Percentiles rank a stretch among this genome's conserved stretches.
Conservation (phyloP, 2,113 vertebrate species). For the Talpa occidentalis region DNA sequence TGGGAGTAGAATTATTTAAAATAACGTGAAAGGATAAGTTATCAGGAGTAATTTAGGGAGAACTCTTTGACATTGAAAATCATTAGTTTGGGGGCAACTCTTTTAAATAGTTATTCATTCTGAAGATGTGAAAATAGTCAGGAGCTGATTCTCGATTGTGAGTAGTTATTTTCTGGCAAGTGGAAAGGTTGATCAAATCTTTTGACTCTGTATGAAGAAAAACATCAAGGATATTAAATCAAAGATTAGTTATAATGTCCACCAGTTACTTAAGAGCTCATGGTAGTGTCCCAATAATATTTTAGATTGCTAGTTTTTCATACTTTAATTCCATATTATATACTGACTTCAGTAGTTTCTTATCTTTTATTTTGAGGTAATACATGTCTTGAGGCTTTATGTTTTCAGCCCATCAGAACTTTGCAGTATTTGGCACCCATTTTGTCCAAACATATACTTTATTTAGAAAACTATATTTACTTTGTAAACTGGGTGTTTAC, state of each 20-base stretch:
- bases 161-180: background rate
- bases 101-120: constrained; percentile 43
- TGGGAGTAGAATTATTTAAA: constrained; percentile 57
- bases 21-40: constrained; percentile 38
- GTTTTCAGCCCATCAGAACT: constrained; percentile 29
- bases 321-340: background rate
- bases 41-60: constrained; percentile 49
- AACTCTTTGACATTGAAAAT: constrained; percentile 70
- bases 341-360: background rate
- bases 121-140: constrained; percentile 17
- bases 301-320: background rate
- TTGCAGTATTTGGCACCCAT: background rate
- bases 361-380: background rate
- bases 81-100: constrained; percentile 55
- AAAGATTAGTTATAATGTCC: background rate
- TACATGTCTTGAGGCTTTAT: background rate
- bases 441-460: background rate
- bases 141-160: background rate
- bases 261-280: constrained; percentile 19
- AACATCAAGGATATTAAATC: constrained; percentile 43
- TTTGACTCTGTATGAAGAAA: background rate
- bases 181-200: constrained; percentile 40
- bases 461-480: background rate
- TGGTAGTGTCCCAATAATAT: background rate
- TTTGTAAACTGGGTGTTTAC: background rate